Conservation (phyloP, 2,888 invertebrate genomes). For the Penaeus monodon region DNA sequence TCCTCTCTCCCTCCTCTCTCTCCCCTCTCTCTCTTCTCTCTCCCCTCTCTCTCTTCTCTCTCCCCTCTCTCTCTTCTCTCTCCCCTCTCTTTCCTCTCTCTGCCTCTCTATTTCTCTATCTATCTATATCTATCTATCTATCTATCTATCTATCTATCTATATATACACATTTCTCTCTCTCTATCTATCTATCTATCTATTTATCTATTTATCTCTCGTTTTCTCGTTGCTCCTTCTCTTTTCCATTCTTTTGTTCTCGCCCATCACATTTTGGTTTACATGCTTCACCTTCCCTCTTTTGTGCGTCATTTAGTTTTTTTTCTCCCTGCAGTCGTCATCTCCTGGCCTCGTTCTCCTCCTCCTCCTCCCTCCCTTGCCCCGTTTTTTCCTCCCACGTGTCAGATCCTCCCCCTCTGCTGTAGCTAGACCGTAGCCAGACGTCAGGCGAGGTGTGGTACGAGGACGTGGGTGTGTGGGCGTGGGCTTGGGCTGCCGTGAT, state of each 20-base stretch:
- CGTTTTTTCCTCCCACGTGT: neutral
- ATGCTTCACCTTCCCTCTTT: neutral
- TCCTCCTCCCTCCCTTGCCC: neutral
- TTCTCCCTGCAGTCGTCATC: neutral
- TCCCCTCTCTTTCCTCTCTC: neutral
- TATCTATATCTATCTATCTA: too few species aligned
- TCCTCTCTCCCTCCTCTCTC: conserved; percentile 7
- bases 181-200: too few species aligned
- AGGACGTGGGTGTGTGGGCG: neutral
- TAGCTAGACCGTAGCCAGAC: neutral
- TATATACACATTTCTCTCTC: too few species aligned
- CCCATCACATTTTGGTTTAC: too few species aligned
- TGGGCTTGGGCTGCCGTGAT: neutral
- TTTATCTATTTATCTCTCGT: too few species aligned
- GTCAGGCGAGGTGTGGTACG: conserved; percentile 3
- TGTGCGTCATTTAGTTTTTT: neutral
- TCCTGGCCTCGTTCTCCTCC: neutral
- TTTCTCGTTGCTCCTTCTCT: too few species aligned
- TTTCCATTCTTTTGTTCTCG: too few species aligned
- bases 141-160: too few species aligned
- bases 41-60: conserved; percentile 1
- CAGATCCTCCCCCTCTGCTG: neutral
- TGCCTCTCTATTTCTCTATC: neutral
- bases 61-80: neutral
- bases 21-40: neutral